Evolutionary conservation across 2,113 vertebrate genomes (phyloP).

Genomic region (Nothobranchius furzeri): DNA sequence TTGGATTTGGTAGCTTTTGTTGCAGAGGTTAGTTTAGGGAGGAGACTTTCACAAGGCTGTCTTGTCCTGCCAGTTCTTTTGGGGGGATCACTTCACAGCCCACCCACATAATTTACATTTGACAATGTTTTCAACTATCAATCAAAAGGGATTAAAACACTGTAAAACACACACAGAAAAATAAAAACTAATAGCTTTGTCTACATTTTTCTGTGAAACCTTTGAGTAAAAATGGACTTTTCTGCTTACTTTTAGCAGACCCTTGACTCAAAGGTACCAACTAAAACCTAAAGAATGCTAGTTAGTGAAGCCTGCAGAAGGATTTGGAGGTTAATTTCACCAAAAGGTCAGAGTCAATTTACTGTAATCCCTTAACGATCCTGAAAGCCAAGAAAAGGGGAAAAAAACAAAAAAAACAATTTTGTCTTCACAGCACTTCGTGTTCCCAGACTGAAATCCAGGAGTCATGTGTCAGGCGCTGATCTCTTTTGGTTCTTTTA

Average conservation of each 20-base stretch:
- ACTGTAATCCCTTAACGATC: slow-evolving; percentile 42
- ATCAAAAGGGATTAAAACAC: no score
- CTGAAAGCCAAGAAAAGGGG: no score
- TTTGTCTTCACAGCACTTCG: slow-evolving; percentile 45
- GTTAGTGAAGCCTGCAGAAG: not conserved
- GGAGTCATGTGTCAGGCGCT: slow-evolving; percentile 70
- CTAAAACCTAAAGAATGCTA: not conserved
- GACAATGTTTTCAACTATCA: no score
- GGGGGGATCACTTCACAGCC: not conserved
- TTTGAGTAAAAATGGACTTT: not conserved
- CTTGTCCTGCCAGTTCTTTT: slow-evolving; percentile 45
- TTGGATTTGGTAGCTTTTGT: slow-evolving; percentile 77
- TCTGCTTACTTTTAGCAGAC: not conserved
- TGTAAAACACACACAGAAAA: no score
- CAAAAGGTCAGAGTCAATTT: slow-evolving; percentile 41
- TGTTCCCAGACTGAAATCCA: slow-evolving; percentile 49
- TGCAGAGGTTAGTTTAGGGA: slow-evolving; percentile 67
- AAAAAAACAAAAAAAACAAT: slow-evolving; percentile 10
- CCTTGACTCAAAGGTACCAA: slow-evolving; percentile 1
- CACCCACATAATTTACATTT: not conserved
- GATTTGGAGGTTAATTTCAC: slow-evolving; percentile 13
- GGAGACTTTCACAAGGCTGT: slow-evolving; percentile 69
- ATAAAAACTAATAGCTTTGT: no score
- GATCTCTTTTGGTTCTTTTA: slow-evolving; percentile 39
- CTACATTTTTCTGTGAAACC: no score